These are phyloP conservation scores for Cosmopolites sordidus DNA, from an alignment of 2,888 invertebrate genomes.

Conservation along the genomic window DNA sequence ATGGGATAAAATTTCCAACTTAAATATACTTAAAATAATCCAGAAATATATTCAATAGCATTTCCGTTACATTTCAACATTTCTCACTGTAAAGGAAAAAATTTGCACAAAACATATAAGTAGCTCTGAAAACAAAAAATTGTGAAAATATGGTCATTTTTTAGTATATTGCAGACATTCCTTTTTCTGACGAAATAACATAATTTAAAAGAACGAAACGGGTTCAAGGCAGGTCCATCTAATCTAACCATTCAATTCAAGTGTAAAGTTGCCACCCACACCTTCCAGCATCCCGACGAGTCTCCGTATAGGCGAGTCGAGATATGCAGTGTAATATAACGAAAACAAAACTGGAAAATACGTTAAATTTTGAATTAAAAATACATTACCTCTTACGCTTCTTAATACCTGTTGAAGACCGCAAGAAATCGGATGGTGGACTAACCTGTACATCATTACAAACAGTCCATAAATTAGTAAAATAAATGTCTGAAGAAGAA, in stretches of 20 bases:
- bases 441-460: conserved; percentile 34
- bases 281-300: not conserved
- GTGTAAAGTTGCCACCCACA: not conserved
- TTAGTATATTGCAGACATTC: no score
- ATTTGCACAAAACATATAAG: no score
- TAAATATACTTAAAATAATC: no score
- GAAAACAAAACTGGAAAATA: not conserved
- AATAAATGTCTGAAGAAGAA: conserved; percentile 45
- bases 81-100: no score
- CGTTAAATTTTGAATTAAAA: not conserved
- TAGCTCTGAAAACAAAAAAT: no score
- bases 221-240: conserved; percentile 2
- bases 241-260: not conserved
- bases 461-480: conserved; percentile 46
- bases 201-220: not conserved
- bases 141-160: no score
- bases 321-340: not conserved
- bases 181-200: not conserved
- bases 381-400: not conserved
- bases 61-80: no score
- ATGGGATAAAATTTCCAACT: no score
- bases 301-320: no score
- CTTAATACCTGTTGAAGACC: conserved; percentile 20
- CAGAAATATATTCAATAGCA: no score
- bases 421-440: conserved; percentile 18